phyloP scores from a whole-genome alignment of 2,113 vertebrate species.

The Oncorhynchus masou region DNA sequence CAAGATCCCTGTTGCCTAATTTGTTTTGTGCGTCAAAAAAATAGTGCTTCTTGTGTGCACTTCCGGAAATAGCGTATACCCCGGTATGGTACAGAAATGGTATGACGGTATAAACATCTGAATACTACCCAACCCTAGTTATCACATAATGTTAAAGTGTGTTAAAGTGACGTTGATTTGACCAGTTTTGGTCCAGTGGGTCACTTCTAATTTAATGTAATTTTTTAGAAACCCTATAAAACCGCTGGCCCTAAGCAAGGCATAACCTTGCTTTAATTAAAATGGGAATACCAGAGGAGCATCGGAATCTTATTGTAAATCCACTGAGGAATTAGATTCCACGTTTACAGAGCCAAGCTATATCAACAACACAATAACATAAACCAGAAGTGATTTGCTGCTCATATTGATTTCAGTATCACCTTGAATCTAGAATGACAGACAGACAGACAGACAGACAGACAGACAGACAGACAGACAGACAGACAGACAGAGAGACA shows the following conservation, averaged over 20 bases:
- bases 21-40: no score
- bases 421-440: no score
- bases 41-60: no score
- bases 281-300: slow-evolving; percentile 8
- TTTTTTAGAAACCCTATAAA: slow-evolving; percentile 5
- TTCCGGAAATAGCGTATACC: no score
- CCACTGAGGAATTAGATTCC: background rate
- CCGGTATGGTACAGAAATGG: no score
- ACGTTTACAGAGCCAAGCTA: background rate
- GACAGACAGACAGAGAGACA: background rate
- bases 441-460: background rate
- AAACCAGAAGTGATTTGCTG: slow-evolving; percentile 10
- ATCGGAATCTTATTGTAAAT: background rate
- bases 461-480: background rate
- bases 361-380: slow-evolving; percentile 1
- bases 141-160: no score
- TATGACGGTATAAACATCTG: no score
- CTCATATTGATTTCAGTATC: no score
- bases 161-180: no score
- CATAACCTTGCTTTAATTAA: slow-evolving; percentile 19
- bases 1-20: no score
- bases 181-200: background rate
- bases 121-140: no score
- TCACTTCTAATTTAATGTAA: background rate
- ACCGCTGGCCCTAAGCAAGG: background rate